Conservation (phyloP, 2,797 vertebrate genomes). For the Natrix natrix region DNA sequence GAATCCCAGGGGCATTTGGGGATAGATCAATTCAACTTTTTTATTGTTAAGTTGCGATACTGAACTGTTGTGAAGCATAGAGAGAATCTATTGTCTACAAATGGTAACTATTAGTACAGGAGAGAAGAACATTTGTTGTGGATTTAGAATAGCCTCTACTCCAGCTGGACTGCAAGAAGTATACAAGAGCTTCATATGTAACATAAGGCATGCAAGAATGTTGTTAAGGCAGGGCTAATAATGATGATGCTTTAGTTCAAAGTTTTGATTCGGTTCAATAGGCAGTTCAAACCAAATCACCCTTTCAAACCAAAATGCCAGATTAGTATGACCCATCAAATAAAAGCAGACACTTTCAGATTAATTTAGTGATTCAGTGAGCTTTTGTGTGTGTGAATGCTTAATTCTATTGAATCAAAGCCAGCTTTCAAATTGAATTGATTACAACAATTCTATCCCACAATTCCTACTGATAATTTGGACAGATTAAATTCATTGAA, state of each 20-base stretch:
- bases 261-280: neutral
- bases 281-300: neutral
- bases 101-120: neutral
- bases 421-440: neutral
- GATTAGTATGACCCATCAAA: neutral
- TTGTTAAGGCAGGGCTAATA: neutral
- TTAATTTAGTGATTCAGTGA: neutral
- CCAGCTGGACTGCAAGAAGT: neutral
- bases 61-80: neutral
- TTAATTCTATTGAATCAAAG: neutral
- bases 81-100: neutral
- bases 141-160: neutral
- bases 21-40: neutral
- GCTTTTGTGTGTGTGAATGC: neutral
- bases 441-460: neutral
- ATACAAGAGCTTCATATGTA: too few relatives aligned
- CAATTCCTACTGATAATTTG: neutral
- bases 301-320: neutral
- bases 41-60: neutral
- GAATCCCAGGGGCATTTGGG: neutral
- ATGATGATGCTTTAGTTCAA: neutral
- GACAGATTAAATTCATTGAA: neutral
- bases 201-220: neutral
- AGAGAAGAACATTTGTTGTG: neutral
- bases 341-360: neutral